phyloP scores from a whole-genome alignment of 37 sponge, comb jelly and placozoan genomes.

The Diacarnus erythraeanus region DNA sequence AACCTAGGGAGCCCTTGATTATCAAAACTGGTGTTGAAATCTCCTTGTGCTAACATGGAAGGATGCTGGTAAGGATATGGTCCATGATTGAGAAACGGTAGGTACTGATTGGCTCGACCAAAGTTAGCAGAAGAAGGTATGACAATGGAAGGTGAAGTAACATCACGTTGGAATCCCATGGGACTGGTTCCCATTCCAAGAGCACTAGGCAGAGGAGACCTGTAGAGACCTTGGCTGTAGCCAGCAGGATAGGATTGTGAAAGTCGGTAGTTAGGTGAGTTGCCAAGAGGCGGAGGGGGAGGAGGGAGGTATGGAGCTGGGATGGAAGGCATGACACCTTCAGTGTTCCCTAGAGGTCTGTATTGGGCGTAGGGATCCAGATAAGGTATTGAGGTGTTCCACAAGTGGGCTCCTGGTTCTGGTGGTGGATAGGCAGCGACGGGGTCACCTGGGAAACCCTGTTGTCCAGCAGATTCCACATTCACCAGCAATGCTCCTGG shows the following conservation, averaged over 20 bases:
- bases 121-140: background rate
- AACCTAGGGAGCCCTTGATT: background rate
- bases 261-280: constrained; percentile 4
- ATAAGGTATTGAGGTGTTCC: background rate
- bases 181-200: background rate
- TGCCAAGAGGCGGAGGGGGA: constrained; percentile 19
- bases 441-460: background rate
- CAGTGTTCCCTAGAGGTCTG: background rate
- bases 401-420: no score
- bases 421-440: background rate
- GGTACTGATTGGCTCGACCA: background rate
- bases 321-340: background rate
- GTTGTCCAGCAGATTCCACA: background rate
- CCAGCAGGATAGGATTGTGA: background rate
- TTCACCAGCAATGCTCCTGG: background rate
- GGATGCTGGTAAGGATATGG: background rate
- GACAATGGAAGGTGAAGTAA: background rate
- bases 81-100: background rate
- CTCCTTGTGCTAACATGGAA: background rate
- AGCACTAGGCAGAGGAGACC: constrained; percentile 6
- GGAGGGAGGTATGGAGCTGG: background rate
- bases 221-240: background rate
- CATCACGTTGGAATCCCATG: background rate
- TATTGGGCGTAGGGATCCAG: background rate
- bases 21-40: background rate